phyloP scores from a whole-genome alignment of 2,888 invertebrate genomes.

The Hermaeophaga mercurialis region DNA sequence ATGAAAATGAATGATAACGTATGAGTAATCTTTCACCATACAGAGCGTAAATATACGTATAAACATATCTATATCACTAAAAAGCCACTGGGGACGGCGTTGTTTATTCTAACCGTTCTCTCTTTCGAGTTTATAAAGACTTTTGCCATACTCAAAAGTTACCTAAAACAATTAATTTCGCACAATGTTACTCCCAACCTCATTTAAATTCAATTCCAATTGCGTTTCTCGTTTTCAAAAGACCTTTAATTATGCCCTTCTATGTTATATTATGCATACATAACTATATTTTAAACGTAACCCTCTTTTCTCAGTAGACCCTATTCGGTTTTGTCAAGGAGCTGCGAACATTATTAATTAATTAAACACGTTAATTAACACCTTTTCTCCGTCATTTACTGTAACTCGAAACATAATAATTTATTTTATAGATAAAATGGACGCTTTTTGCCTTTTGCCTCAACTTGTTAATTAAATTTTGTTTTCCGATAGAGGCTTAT shows the following conservation, averaged over 20 bases:
- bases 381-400: conserved; percentile 29
- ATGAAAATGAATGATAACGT: too few relatives aligned
- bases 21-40: too few relatives aligned
- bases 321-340: conserved; percentile 27
- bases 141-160: conserved; percentile 15
- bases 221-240: conserved; percentile 24
- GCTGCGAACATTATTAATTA: conserved; percentile 25
- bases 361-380: conserved; percentile 37
- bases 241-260: conserved; percentile 40
- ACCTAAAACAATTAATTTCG: conserved; percentile 22
- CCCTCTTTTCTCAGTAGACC: conserved; percentile 29
- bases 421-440: conserved; percentile 23
- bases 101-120: conserved; percentile 3
- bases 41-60: too few relatives aligned
- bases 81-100: neutral
- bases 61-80: too few relatives aligned
- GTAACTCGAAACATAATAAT: conserved; percentile 26
- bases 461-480: conserved; percentile 25
- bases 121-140: conserved; percentile 9
- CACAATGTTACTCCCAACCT: conserved; percentile 28
- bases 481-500: neutral
- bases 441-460: conserved; percentile 9
- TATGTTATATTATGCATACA: conserved; percentile 22
- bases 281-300: conserved; percentile 33
- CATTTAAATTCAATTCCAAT: conserved; percentile 39